Percentiles rank a stretch among this genome's conserved stretches.
These are phyloP conservation scores for Salvator merianae DNA, from an alignment of 2,113 vertebrate species.

Conservation along the genomic window DNA sequence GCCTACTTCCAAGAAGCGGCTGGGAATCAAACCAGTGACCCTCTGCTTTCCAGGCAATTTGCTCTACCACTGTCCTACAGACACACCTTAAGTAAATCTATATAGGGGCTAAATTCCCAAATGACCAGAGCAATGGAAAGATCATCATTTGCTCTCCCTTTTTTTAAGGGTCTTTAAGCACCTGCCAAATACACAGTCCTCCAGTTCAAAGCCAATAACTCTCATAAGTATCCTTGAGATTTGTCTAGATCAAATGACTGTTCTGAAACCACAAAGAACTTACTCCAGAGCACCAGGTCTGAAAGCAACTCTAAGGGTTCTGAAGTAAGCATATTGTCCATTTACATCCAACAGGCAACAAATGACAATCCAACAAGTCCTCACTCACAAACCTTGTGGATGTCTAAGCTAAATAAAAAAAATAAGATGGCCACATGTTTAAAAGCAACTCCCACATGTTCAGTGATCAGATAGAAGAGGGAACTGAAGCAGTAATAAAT, in stretches of 20 bases:
- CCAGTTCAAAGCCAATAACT: background rate
- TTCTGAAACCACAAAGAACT: background rate
- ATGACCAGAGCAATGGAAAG: background rate
- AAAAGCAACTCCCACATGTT: too few relatives aligned
- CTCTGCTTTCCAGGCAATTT: too few relatives aligned
- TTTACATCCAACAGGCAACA: background rate
- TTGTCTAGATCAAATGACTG: background rate
- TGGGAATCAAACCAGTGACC: too few relatives aligned
- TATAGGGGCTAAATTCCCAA: background rate
- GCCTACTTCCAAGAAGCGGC: too few relatives aligned
- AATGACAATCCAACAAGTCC: background rate
- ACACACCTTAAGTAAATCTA: too few relatives aligned
- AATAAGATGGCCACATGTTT: too few relatives aligned
- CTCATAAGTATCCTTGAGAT: background rate
- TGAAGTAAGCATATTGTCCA: background rate
- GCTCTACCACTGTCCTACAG: background rate
- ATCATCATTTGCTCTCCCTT: too few relatives aligned
- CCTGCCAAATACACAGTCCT: background rate
- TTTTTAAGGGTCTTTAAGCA: too few relatives aligned
- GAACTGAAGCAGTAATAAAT: too few relatives aligned
- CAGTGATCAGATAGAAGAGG: too few relatives aligned
- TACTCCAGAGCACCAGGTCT: background rate
- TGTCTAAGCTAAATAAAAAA: background rate
- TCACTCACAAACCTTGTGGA: background rate
- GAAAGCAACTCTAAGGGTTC: too few relatives aligned